Evolutionary conservation across 2,797 vertebrate species (phyloP).

Genomic region (Microctenopoma steveboyesi): DNA sequence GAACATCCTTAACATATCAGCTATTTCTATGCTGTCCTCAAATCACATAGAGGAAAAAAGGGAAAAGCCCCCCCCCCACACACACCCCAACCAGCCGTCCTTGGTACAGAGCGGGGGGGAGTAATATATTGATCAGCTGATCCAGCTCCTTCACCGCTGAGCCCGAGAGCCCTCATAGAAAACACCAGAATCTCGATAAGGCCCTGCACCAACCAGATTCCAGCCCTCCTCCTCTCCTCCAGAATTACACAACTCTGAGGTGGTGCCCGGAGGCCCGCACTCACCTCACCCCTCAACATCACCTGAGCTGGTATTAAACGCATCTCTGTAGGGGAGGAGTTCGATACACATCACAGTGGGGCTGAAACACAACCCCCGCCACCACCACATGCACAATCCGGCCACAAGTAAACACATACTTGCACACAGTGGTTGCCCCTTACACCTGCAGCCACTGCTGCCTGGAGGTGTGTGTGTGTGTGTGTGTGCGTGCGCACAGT

Average conservation of each 20-base stretch:
- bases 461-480: slow-evolving; percentile 6
- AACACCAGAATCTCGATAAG: slow-evolving; percentile 73
- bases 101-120: slow-evolving; percentile 30
- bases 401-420: slow-evolving; percentile 43
- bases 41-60: slow-evolving; percentile 24
- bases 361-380: slow-evolving; percentile 1
- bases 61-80: slow-evolving; percentile 22
- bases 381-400: slow-evolving; percentile 21
- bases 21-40: slow-evolving; percentile 37
- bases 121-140: slow-evolving; percentile 69
- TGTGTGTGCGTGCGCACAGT: slow-evolving; percentile 1
- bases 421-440: slow-evolving; percentile 1
- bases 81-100: slow-evolving; percentile 31
- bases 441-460: slow-evolving; percentile 32
- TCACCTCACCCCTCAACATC: slow-evolving; percentile 35
- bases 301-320: slow-evolving; percentile 49
- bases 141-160: slow-evolving; percentile 49
- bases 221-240: slow-evolving; percentile 22
- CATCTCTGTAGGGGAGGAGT: slow-evolving; percentile 32
- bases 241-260: slow-evolving; percentile 39
- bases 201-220: background rate
- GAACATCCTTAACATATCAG: slow-evolving; percentile 19
- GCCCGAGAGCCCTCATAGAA: slow-evolving; percentile 42
- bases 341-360: slow-evolving; percentile 24
- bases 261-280: slow-evolving; percentile 37